phyloP scores from a whole-genome alignment of 2,888 invertebrate genomes.

The Cheilosia variabilis region DNA sequence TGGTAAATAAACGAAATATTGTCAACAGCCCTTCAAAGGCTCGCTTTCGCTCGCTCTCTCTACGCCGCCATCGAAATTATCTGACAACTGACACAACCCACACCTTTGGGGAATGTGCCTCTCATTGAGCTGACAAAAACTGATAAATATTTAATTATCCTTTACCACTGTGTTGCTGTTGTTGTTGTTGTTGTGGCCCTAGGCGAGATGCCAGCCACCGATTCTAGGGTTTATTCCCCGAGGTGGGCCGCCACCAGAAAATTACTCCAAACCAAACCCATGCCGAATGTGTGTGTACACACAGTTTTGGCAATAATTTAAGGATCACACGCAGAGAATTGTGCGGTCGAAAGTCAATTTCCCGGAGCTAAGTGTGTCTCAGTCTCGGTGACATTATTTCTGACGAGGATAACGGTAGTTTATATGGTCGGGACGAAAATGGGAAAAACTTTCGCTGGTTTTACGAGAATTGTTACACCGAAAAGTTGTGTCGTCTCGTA shows the following conservation, averaged over 20 bases:
- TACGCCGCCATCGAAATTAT: not conserved
- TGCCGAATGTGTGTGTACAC: slow-evolving; percentile 14
- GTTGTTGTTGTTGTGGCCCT: slow-evolving; percentile 16
- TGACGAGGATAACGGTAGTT: slow-evolving; percentile 2
- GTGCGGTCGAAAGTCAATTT: slow-evolving; percentile 61
- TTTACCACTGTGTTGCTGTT: slow-evolving; percentile 24
- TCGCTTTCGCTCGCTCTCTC: not conserved
- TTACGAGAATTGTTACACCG: slow-evolving; percentile 16
- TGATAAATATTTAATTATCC: slow-evolving; percentile 75
- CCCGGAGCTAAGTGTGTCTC: slow-evolving; percentile 31
- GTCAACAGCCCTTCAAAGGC: slow-evolving; percentile 49
- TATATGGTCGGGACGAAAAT: not conserved
- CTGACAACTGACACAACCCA: slow-evolving; percentile 1
- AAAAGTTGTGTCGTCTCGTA: slow-evolving; percentile 27
- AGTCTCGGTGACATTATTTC: slow-evolving; percentile 10
- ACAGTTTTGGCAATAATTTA: slow-evolving; percentile 54
- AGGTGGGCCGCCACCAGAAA: slow-evolving; percentile 34
- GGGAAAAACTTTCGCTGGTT: slow-evolving; percentile 26
- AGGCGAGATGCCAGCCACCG: slow-evolving; percentile 23
- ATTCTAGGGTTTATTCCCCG: slow-evolving; percentile 40
- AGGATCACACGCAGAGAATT: slow-evolving; percentile 40
- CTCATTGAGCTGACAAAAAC: slow-evolving; percentile 60
- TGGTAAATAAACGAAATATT: slow-evolving; percentile 29
- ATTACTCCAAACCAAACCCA: slow-evolving; percentile 6
- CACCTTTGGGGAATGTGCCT: slow-evolving; percentile 29